Base-by-base conservation (phyloP, 2,113 vertebrate genomes). In the Syrmaticus mikado region DNA sequence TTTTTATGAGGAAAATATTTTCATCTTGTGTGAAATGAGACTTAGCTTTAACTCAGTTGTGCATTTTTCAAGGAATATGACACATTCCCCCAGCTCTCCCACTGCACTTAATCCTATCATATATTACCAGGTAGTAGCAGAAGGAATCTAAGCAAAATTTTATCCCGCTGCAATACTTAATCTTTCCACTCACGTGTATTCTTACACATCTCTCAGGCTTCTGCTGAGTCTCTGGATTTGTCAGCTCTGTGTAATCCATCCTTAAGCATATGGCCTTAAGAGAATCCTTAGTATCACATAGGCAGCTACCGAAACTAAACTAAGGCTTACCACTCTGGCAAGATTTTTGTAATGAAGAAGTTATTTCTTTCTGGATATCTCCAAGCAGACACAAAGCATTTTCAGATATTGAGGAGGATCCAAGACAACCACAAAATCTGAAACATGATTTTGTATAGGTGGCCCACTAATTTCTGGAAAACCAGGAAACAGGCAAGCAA, bases 371-470 rank as follows among this genome's bases (percentile, higher is more conserved):
- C 12, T 14, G 30, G 5, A 19, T 53, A 3, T 45, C 21, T n/a
- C 34, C 61, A 41, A 68, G 34, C 6, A 68, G 34, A 21, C 40
- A 4, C 24, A 61, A 48, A 4, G 41, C 17, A 10, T 82, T 48
- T 14, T 66, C 30, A 32, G 28, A 58, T 58, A n/a, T 12, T 58
- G 30, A 12, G 55, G 55, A 58, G 18, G 18, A 12, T n/a, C 18
- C 30, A 58, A 58, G 27, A 43, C 11, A n/a, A 28, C 18, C 34
- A 18, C 38, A 43, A 45, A 28, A 68, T 10, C 38, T 74, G 22
- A 62, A n/a, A 30, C 10, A 32, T 32, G 1, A 25, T 12, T 41
- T 52, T 0, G 2, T 32, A n/a, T 0, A 0, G 3, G 38, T 6
- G 21, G 41, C 46, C 7, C 8, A n/a, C 18, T 16, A 0, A 5